Conservation (phyloP, 1,140 invertebrate genomes). For the Bombus huntii region DNA sequence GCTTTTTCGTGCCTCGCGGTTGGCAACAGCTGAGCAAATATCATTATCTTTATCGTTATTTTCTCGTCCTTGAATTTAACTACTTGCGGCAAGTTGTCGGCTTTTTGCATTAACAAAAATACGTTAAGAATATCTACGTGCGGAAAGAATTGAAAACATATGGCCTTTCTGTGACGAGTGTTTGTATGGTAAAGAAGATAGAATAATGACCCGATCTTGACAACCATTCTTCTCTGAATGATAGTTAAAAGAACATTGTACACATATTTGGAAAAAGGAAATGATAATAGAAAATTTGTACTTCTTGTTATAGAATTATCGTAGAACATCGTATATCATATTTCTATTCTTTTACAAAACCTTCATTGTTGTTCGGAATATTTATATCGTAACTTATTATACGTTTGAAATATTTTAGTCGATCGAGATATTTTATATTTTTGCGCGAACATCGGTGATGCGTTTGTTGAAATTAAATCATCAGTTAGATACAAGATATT, state of each 20-base stretch:
- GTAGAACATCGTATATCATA: no score
- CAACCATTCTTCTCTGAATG: no score
- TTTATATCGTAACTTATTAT: not conserved
- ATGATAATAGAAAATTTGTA: no score
- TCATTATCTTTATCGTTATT: constrained; percentile 53
- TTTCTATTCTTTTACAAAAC: no score
- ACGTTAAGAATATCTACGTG: not conserved
- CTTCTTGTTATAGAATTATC: no score
- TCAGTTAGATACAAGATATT: not conserved
- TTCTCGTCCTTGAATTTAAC: constrained; percentile 42
- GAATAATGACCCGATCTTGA: no score
- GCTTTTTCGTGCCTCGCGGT: constrained; percentile 7
- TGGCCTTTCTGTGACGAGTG: not conserved
- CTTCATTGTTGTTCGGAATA: not conserved
- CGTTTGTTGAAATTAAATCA: no score
- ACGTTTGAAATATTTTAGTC: not conserved
- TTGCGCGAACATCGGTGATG: no score
- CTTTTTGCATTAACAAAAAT: constrained; percentile 15
- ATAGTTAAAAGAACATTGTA: no score
- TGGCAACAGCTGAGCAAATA: constrained; percentile 49
- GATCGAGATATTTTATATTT: not conserved
- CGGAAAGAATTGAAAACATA: not conserved
- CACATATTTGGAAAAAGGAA: no score
- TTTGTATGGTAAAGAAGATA: no score
- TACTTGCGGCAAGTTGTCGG: not conserved